These are phyloP conservation scores for Hydrotaea diabolus DNA, from an alignment of 2,888 invertebrate genomes.

Conservation along the genomic window DNA sequence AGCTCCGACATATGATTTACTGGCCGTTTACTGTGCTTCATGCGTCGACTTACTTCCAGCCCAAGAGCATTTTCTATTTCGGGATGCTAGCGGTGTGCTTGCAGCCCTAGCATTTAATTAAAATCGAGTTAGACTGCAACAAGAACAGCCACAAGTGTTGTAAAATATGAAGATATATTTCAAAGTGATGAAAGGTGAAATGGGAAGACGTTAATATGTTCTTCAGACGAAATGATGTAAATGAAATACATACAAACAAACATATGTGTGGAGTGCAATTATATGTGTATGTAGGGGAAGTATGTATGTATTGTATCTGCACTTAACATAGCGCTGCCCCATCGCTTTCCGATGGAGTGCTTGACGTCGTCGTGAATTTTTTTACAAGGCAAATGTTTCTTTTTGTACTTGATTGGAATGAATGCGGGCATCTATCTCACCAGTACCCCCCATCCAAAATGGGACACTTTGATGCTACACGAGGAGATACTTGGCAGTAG, in stretches of 20 bases:
- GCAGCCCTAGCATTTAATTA: neutral
- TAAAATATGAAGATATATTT: neutral
- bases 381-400: neutral
- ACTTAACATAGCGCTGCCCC: neutral
- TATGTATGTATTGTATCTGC: no score
- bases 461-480: neutral
- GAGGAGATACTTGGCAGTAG: neutral
- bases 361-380: no score
- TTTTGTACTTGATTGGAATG: neutral
- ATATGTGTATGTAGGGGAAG: no score
- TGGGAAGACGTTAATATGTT: neutral
- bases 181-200: constrained; percentile 16
- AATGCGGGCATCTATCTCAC: neutral
- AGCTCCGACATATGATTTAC: neutral
- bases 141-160: neutral
- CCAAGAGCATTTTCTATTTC: neutral
- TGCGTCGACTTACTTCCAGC: neutral
- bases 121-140: neutral
- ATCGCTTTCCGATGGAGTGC: neutral
- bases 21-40: neutral
- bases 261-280: no score
- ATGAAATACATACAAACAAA: no score
- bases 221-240: neutral
- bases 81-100: neutral
- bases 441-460: neutral